Base-by-base conservation (phyloP, 2,113 vertebrate species). In the Alethe castanea region DNA sequence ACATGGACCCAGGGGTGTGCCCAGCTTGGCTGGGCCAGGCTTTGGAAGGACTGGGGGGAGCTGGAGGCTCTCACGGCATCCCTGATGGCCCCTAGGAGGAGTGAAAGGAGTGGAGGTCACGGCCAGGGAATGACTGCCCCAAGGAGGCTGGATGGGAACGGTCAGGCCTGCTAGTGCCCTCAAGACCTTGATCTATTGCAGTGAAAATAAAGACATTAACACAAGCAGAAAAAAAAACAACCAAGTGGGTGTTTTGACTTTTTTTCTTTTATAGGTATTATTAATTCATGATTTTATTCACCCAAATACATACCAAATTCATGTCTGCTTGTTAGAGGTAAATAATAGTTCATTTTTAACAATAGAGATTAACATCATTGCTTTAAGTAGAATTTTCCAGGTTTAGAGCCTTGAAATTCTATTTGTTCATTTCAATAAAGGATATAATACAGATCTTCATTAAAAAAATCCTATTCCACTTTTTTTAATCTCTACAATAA, bases 61-160 rank as follows among this genome's bases (percentile, higher is more conserved):
- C 7, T 65, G 52, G 45, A 23, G 11, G 8, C 8, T 24, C 3
- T 7, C 29, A 6, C 12, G 70, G 7, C 0, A 2, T 11, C 13
- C 1, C 26, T n/a, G 26, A 28, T 2, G 17, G 50, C 12, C 40
- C 40, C 18, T 5, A 11, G 3, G 2, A 5, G 11, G 3, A 4
- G 23, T 40, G 6, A 47, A 38, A 56, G 8, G 1, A 19, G 2
- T 9, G 4, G 16, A 10, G 18, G 25, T 54, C 33, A 44, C 12
- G 35, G 45, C 6, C 35, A 54, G 24, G 15, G 35, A 35, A 22
- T 53, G 15, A 22, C 2, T 14, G 17, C 4, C 47, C 1, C 0
- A 3, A 1, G 7, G 9, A 85, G 11, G 5, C 11, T 56, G 31
- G 40, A 3, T 2, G 1, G 13, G 33, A 54, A 12, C 8, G 35